Conservation (phyloP, 2,888 invertebrate genomes). For the Eristalis intricaria region DNA sequence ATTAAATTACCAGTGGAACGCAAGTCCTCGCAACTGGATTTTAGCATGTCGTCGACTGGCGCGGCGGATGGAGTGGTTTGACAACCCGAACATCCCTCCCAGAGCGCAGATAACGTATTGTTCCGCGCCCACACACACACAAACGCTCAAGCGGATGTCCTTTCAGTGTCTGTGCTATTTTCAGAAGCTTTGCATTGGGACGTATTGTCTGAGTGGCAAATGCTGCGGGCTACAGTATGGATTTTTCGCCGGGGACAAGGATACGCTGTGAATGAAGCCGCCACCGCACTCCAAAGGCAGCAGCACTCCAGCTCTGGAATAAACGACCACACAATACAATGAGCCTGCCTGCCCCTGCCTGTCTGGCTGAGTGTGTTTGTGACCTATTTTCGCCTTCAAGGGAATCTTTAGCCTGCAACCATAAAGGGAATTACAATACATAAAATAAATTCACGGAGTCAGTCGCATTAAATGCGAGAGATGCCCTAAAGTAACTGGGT, state of each 20-base stretch:
- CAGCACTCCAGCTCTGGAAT: neutral
- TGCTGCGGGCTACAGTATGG: neutral
- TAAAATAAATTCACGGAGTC: constrained; percentile 1
- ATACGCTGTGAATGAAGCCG: constrained; percentile 34
- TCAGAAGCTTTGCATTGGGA: neutral
- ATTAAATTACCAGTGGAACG: constrained; percentile 52
- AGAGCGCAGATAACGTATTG: neutral
- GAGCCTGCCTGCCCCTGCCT: neutral
- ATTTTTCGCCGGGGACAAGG: constrained; percentile 7
- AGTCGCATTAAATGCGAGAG: constrained; percentile 24
- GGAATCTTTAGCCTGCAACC: constrained; percentile 34
- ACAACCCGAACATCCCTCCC: neutral
- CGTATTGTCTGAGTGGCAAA: neutral
- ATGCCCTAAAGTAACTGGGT: constrained; percentile 26
- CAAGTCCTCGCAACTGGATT: constrained; percentile 4
- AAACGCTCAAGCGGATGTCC: constrained; percentile 30
- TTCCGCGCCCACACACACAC: neutral
- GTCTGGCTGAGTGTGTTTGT: constrained; percentile 1
- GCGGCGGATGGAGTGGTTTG: neutral
- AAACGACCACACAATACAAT: neutral
- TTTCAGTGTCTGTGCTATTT: constrained; percentile 25
- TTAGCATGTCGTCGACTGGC: neutral
- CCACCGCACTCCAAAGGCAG: neutral
- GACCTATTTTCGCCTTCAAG: constrained; percentile 53
- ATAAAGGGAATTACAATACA: neutral